phyloP scores from a whole-genome alignment of 2,888 invertebrate species.

The Noctua pronuba region DNA sequence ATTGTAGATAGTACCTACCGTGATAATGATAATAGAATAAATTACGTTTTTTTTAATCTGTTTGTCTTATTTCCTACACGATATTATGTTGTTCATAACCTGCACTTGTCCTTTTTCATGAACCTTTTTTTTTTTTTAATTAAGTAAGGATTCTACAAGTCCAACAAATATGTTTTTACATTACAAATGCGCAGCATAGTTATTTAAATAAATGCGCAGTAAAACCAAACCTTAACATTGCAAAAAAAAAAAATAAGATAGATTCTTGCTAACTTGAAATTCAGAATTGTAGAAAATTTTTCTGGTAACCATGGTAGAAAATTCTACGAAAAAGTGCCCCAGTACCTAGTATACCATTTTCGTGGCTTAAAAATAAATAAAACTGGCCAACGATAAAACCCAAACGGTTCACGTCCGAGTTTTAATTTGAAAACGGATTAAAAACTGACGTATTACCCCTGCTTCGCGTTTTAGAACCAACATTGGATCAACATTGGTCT shows the following conservation, averaged over 20 bases:
- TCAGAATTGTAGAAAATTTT: slow-evolving; percentile 1
- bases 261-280: slow-evolving; percentile 8
- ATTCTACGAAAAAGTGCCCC: slow-evolving; percentile 25
- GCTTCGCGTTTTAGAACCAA: slow-evolving; percentile 54
- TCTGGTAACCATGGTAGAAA: not conserved
- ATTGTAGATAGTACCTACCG: slow-evolving; percentile 52
- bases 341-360: slow-evolving; percentile 44
- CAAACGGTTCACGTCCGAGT: slow-evolving; percentile 76
- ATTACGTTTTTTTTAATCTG: slow-evolving; percentile 5
- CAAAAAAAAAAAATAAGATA: not conserved
- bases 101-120: not conserved
- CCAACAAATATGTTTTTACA: not conserved
- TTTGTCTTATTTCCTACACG: not conserved
- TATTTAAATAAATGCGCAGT: not conserved
- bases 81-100: not conserved
- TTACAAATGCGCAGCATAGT: not conserved
- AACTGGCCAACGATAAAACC: slow-evolving; percentile 68
- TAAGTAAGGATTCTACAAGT: not conserved
- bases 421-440: slow-evolving; percentile 81
- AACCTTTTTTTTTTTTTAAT: not conserved
- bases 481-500: slow-evolving; percentile 46
- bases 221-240: not conserved
- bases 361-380: slow-evolving; percentile 58
- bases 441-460: slow-evolving; percentile 75
- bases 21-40: slow-evolving; percentile 49